These are phyloP conservation scores for Intellagama lesueurii DNA, from an alignment of 2,797 vertebrate species.

Conservation along the genomic window DNA sequence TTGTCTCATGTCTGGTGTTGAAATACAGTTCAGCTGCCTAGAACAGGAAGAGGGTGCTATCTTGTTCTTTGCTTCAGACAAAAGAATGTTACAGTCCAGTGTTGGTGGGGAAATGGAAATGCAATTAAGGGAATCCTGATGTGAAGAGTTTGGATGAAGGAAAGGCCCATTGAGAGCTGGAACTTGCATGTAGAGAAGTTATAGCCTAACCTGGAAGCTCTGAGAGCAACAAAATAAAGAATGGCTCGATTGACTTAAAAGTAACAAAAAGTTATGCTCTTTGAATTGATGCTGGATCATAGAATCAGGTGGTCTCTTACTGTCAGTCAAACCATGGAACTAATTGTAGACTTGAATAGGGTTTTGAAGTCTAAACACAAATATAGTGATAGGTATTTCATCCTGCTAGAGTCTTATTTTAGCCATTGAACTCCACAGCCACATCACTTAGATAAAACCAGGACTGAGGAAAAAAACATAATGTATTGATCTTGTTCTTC, in stretches of 20 bases:
- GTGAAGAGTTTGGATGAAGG: background rate
- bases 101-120: background rate
- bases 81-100: background rate
- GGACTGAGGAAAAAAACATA: background rate
- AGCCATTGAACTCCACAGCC: background rate
- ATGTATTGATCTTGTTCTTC: background rate
- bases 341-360: background rate
- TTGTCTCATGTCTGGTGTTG: background rate
- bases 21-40: background rate
- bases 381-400: background rate
- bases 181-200: background rate
- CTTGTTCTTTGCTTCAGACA: background rate
- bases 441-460: background rate
- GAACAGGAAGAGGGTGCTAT: no score
- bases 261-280: background rate
- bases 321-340: background rate
- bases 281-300: background rate
- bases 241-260: background rate
- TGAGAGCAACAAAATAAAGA: background rate
- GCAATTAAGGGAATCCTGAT: background rate
- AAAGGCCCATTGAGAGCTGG: background rate
- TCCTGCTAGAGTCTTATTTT: background rate
- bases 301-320: background rate
- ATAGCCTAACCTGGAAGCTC: background rate
- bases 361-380: background rate